Evolutionary conservation across 2,888 invertebrate species (phyloP).

Genomic region (Diaprepes abbreviatus): DNA sequence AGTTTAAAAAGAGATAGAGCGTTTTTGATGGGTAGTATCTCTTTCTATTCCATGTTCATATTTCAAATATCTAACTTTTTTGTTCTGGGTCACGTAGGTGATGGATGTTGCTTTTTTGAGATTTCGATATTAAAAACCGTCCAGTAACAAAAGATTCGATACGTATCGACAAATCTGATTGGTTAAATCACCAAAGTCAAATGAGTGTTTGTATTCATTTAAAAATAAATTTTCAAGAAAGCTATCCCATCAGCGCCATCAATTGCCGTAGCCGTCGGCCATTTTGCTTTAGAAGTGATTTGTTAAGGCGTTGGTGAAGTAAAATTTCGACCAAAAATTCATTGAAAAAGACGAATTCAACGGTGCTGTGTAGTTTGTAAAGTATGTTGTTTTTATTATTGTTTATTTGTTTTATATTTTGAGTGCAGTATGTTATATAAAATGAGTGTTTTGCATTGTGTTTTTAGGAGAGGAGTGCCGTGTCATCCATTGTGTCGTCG

Average conservation of each 20-base stretch:
- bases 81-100: too few species aligned
- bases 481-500: conserved; percentile 66
- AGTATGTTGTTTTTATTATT: conserved; percentile 61
- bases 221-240: too few species aligned
- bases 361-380: conserved; percentile 61
- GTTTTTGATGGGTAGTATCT: too few species aligned
- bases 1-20: too few species aligned
- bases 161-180: background rate
- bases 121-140: too few species aligned
- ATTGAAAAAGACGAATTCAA: conserved; percentile 35
- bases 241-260: too few species aligned
- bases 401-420: conserved; percentile 53
- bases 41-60: too few species aligned
- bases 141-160: too few species aligned
- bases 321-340: conserved; percentile 22
- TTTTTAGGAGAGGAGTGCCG: conserved; percentile 67
- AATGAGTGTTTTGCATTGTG: conserved; percentile 62
- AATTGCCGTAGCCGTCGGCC: background rate
- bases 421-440: conserved; percentile 53
- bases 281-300: conserved; percentile 2
- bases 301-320: conserved; percentile 32
- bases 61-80: too few species aligned
- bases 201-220: background rate
- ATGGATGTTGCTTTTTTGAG: background rate
- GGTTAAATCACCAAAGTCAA: background rate